Percentiles rank a stretch among this genome's conserved stretches.
These are phyloP conservation scores for Stomorhina lunata DNA, from an alignment of 2,888 invertebrate species.

Conservation along the genomic window DNA sequence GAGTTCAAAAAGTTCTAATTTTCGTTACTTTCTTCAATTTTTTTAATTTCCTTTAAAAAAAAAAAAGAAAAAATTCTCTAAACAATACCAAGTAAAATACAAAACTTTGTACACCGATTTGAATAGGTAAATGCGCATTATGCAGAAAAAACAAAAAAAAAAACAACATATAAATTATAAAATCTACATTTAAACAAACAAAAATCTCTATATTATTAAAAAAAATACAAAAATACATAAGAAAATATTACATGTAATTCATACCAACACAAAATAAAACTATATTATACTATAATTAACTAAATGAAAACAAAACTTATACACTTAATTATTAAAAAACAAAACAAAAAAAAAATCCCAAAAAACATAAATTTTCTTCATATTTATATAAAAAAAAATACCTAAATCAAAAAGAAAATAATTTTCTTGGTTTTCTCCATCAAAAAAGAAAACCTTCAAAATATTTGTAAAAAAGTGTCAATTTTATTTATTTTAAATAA, in stretches of 20 bases:
- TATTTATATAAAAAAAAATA: slow-evolving; percentile 17
- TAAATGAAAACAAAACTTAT: slow-evolving; percentile 24
- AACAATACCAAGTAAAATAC: slow-evolving; percentile 71
- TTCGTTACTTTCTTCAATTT: slow-evolving; percentile 12
- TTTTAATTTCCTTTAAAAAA: slow-evolving; percentile 48
- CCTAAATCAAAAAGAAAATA: slow-evolving; percentile 31
- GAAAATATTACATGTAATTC: slow-evolving; percentile 47
- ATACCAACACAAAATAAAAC: slow-evolving; percentile 52
- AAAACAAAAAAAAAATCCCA: slow-evolving; percentile 55
- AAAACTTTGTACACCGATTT: slow-evolving; percentile 78
- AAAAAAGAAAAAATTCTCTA: slow-evolving; percentile 56
- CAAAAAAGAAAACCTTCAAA: slow-evolving; percentile 41
- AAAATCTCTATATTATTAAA: slow-evolving; percentile 49
- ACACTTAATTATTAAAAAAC: slow-evolving; percentile 32
- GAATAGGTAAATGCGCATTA: slow-evolving; percentile 69
- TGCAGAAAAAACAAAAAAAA: slow-evolving; percentile 63
- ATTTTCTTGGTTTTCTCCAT: no score
- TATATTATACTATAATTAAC: slow-evolving; percentile 68
- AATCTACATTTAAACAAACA: slow-evolving; percentile 68
- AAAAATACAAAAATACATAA: slow-evolving; percentile 51
- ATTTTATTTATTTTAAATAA: slow-evolving; percentile 64
- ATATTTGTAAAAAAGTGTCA: slow-evolving; percentile 66
- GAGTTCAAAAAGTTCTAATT: slow-evolving; percentile 29
- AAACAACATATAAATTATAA: slow-evolving; percentile 67
- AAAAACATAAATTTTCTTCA: slow-evolving; percentile 23